phyloP scores from a whole-genome alignment of 1,140 invertebrate genomes.

The Anastrepha obliqua region DNA sequence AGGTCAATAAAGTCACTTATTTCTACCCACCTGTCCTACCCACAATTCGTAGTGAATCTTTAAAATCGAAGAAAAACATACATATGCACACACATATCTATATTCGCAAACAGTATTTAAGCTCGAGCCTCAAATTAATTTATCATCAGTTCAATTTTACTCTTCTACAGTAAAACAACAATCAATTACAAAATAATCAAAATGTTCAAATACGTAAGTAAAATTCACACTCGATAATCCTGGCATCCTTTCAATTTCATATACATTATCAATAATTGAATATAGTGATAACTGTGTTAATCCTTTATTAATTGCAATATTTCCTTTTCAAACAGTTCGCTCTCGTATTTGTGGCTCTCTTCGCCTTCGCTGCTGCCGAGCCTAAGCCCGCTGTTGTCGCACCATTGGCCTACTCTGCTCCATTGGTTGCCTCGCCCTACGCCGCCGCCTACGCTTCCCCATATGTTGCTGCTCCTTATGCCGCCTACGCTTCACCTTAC shows the following conservation, averaged over 20 bases:
- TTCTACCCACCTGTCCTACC: too few relatives aligned
- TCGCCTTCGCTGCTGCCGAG: slow-evolving; percentile 66
- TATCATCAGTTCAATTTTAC: slow-evolving; percentile 41
- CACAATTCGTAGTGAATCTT: background rate
- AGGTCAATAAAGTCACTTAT: slow-evolving; percentile 25
- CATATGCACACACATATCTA: background rate
- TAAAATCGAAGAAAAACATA: background rate
- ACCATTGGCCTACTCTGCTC: slow-evolving; percentile 66
- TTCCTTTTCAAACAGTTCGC: slow-evolving; percentile 63
- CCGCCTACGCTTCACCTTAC: slow-evolving; percentile 58
- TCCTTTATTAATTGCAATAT: slow-evolving; percentile 20
- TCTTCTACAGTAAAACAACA: slow-evolving; percentile 13
- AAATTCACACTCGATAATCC: background rate
- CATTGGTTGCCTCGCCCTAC: slow-evolving; percentile 60
- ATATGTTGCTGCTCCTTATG: slow-evolving; percentile 58
- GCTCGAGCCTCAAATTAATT: background rate
- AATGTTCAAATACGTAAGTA: slow-evolving; percentile 74
- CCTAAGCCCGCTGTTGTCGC: slow-evolving; percentile 67
- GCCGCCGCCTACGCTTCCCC: slow-evolving; percentile 56
- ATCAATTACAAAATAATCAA: slow-evolving; percentile 59
- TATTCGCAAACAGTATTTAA: slow-evolving; percentile 23
- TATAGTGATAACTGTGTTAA: background rate
- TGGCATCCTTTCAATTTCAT: background rate
- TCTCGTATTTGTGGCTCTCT: slow-evolving; percentile 68
- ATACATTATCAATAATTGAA: background rate